Percentiles rank a stretch among this genome's conserved stretches.
These are phyloP conservation scores for Aurelia aurita DNA, from an alignment of 30 jellyfish, hydroid and myxozoan genomes.

Conservation along the genomic window DNA sequence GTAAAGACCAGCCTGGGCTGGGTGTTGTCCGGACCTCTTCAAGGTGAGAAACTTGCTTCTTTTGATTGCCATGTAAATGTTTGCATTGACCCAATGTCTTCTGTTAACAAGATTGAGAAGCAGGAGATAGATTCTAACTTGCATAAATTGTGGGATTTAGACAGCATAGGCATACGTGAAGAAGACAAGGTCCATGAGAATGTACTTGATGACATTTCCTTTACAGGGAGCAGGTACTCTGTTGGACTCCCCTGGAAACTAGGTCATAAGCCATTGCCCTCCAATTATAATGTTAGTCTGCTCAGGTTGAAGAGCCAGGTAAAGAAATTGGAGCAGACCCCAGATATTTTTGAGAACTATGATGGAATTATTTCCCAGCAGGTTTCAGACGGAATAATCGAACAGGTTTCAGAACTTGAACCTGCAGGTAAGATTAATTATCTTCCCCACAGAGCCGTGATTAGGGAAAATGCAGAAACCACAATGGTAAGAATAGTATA, in stretches of 20 bases:
- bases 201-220: constrained; percentile 18
- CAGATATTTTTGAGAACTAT: constrained; percentile 9
- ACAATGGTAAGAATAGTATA: constrained; percentile 45
- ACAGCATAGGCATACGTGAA: constrained; percentile 20
- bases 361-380: constrained; percentile 34
- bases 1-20: constrained; percentile 51
- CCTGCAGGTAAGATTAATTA: constrained; percentile 25
- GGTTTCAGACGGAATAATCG: constrained; percentile 44
- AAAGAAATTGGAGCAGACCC: constrained; percentile 35
- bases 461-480: constrained; percentile 52
- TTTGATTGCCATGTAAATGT: too few species aligned
- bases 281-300: constrained; percentile 18
- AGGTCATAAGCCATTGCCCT: constrained; percentile 56
- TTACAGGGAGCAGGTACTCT: constrained; percentile 13
- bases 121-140: constrained; percentile 7
- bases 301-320: constrained; percentile 42
- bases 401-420: constrained; percentile 43
- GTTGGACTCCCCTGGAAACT: constrained; percentile 61
- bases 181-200: constrained; percentile 27
- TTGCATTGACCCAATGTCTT: neutral
- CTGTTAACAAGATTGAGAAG: neutral
- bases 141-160: constrained; percentile 30
- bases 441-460: constrained; percentile 36
- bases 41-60: constrained; percentile 6
- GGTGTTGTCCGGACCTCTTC: constrained; percentile 54